Evolutionary conservation across 2,113 vertebrate genomes (phyloP).

Genomic region (Thalassarche chlororhynchos): DNA sequence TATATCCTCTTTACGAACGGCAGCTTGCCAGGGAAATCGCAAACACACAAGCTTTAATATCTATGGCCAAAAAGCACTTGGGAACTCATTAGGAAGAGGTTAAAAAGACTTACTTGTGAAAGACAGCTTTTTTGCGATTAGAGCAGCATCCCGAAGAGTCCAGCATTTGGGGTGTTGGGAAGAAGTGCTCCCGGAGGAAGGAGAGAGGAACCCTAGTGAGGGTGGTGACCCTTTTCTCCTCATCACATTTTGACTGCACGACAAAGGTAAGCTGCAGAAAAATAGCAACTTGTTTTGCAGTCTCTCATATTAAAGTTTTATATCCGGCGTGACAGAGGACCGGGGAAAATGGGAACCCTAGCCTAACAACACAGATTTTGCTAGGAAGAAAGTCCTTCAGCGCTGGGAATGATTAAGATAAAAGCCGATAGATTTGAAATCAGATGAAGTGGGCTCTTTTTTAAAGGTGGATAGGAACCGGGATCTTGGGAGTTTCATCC

Average conservation of each 20-base stretch:
- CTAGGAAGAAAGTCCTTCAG: neutral
- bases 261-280: neutral
- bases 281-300: neutral
- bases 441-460: neutral
- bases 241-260: neutral
- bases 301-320: slow-evolving; percentile 21
- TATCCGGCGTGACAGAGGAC: neutral
- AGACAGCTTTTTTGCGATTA: slow-evolving; percentile 7
- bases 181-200: neutral
- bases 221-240: neutral
- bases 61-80: slow-evolving; percentile 80
- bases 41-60: slow-evolving; percentile 80
- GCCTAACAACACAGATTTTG: neutral
- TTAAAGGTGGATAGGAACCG: neutral
- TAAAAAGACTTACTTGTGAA: slow-evolving; percentile 65
- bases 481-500: neutral
- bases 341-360: neutral
- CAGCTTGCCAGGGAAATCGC: slow-evolving; percentile 82
- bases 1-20: slow-evolving; percentile 77
- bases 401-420: neutral
- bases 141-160: slow-evolving; percentile 19
- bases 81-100: slow-evolving; percentile 79
- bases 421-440: neutral
- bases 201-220: neutral
- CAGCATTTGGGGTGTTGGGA: neutral